phyloP scores from a whole-genome alignment of 2,797 vertebrate species.

The Chrysolophus pictus region DNA sequence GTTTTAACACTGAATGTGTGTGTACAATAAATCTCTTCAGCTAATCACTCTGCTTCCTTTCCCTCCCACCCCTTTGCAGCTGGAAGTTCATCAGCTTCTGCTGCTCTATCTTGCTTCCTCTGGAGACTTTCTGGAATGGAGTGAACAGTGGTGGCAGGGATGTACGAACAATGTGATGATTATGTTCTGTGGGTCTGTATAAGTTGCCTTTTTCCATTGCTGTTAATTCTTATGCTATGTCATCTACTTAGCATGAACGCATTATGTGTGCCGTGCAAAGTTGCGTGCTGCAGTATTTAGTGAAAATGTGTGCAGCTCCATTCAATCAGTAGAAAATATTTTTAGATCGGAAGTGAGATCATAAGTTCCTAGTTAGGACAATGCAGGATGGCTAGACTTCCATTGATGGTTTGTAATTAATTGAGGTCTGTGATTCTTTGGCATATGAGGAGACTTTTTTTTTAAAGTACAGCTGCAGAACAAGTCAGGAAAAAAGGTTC shows the following conservation, averaged over 20 bases:
- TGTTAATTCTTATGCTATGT: conserved; percentile 30
- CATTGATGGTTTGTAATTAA: neutral
- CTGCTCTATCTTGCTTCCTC: conserved; percentile 30
- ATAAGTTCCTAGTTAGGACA: neutral
- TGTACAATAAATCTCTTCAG: conserved; percentile 32
- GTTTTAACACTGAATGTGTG: conserved; percentile 31
- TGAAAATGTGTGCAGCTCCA: neutral
- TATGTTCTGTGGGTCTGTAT: conserved; percentile 17
- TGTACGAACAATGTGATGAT: conserved; percentile 16
- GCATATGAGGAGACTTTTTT: accelerated
- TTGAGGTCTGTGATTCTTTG: neutral
- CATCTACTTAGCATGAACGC: neutral
- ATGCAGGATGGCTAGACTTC: neutral
- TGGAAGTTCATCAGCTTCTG: conserved; percentile 43
- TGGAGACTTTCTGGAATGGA: conserved; percentile 32
- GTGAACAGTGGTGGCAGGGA: conserved; percentile 24
- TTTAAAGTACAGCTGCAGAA: neutral
- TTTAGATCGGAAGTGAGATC: neutral
- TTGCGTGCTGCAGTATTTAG: neutral
- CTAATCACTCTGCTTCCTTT: conserved; percentile 16
- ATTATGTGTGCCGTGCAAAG: neutral
- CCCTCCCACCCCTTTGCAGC: conserved; percentile 38
- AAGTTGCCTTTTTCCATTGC: conserved; percentile 59
- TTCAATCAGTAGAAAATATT: neutral
- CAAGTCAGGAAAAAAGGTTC: neutral